phyloP scores from a whole-genome alignment of 2,797 vertebrate genomes.

The Helarctos malayanus region DNA sequence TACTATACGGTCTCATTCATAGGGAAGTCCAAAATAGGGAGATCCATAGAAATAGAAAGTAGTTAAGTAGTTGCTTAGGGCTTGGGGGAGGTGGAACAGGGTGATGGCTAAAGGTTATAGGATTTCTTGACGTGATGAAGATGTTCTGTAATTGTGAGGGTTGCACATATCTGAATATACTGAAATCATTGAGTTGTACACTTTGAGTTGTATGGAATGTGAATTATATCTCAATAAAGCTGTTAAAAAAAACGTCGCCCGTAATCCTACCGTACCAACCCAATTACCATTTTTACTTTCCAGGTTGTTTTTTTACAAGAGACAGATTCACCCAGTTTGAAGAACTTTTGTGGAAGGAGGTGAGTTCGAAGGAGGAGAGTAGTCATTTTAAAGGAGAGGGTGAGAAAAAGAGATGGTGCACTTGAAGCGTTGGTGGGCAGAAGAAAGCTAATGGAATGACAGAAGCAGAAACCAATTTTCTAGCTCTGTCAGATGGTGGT shows the following conservation, averaged over 20 bases:
- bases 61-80: background rate
- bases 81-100: background rate
- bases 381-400: conserved; percentile 37
- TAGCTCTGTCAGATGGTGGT: background rate
- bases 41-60: background rate
- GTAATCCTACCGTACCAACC: background rate
- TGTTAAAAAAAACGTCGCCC: background rate
- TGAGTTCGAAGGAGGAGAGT: conserved; percentile 3
- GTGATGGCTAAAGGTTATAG: background rate
- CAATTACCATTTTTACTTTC: conserved; percentile 37
- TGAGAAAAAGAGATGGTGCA: background rate
- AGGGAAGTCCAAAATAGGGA: background rate
- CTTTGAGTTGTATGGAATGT: background rate
- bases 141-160: background rate
- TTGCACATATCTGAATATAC: background rate
- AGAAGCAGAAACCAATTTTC: conserved; percentile 14
- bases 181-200: background rate
- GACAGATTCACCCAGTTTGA: background rate
- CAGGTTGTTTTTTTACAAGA: conserved; percentile 36
- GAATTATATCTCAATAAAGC: background rate
- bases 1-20: background rate
- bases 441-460: background rate
- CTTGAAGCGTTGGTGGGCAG: background rate
- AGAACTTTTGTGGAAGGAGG: conserved; percentile 43
- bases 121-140: background rate